Evolutionary conservation across 2,888 invertebrate genomes (phyloP), one percentile per base, ranked within the genome.

Genomic region (Zaprionus obscuricornis): DNA sequence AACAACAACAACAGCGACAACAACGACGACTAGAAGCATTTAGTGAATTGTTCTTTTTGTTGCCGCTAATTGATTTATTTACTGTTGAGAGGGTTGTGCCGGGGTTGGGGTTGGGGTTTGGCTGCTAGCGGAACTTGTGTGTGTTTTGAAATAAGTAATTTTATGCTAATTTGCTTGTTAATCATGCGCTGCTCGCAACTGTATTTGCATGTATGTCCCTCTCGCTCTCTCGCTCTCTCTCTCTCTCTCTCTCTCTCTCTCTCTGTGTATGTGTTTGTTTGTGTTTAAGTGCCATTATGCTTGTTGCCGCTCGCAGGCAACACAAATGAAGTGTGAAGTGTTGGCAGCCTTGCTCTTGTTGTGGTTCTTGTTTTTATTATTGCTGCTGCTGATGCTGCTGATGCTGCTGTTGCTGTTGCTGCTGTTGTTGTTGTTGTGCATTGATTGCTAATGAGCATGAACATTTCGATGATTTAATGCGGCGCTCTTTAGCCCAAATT

Each of bases 391-490:
- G 29, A 27, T 27, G 26, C 14, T 26, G 11, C 14, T 27, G 13
- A 14, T 18, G 39, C 37, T 24, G 17, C 46, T 49, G 49, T 22
- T 62, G 39, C 27, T 51, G 45, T 17, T 50, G 47, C 11, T 59
- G 20, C 24, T 56, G 63, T 11, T 64, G 55, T 57, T 72, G 45
- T 56, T 72, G 65, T 47, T 72, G 79, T 67, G 81, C 79, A 85
- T 81, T 85, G 86, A 81, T 85, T 85, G 81, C 81, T 81, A 85
- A 81, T 81, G 86, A 81, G 81, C 84, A 46, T 57, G 79, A 75
- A 68, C 85, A 79, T 85, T 69, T 82, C 59, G 71, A 83, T 81
- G 81, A 81, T 81, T 81, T 81, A 81, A 71, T 85, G 75, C 56
- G 49, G 31, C 42, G 60, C 51, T 59, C 56, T 56, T 49, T 52